These are phyloP conservation scores for Eidolon helvum DNA, from an alignment of 2,113 vertebrate species.

Conservation along the genomic window DNA sequence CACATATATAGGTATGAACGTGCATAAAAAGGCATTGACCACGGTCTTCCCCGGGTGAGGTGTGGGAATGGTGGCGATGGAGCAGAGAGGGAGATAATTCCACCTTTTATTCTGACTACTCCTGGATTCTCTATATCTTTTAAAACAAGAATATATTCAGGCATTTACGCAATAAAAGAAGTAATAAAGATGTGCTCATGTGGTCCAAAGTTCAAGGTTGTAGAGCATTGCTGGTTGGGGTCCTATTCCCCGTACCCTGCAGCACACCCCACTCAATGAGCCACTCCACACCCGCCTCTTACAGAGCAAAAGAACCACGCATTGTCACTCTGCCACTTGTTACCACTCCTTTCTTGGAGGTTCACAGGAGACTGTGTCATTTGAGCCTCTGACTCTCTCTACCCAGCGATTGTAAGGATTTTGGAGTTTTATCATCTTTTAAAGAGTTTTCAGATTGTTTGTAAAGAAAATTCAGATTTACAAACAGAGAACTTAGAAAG, in stretches of 20 bases:
- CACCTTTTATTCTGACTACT: background rate
- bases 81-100: background rate
- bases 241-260: background rate
- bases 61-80: background rate
- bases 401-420: background rate
- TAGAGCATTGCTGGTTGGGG: background rate
- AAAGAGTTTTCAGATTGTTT: background rate
- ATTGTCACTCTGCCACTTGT: too few relatives aligned
- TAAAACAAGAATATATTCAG: background rate
- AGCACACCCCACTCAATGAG: fast-evolving
- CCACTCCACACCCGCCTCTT: background rate
- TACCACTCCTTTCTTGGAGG: background rate
- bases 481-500: background rate
- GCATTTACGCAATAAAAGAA: background rate
- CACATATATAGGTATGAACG: background rate
- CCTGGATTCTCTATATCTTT: background rate
- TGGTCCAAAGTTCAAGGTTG: background rate
- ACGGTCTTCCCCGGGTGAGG: background rate
- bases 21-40: background rate
- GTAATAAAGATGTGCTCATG: background rate
- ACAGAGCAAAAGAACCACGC: background rate
- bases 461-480: slow-evolving; percentile 32
- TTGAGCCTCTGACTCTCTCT: background rate
- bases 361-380: background rate
- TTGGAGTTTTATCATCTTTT: background rate